Evolutionary conservation across 2,797 vertebrate genomes (phyloP), one percentile per base, ranked within the genome.

Genomic region (Hippoglossus hippoglossus): DNA sequence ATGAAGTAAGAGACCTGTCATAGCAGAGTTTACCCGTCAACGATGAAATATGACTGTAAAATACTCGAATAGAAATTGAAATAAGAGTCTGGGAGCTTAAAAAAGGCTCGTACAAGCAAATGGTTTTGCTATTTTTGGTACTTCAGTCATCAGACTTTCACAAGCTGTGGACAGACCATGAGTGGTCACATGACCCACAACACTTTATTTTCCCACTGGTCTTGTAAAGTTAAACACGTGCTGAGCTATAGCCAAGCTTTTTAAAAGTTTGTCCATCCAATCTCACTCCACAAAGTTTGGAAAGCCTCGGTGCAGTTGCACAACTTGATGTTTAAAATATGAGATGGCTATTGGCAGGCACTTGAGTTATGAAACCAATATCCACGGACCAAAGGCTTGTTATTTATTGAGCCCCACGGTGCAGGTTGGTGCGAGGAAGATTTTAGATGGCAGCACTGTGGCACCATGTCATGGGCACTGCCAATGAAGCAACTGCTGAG

Each of bases 311-410:
- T 59, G 77, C 81, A 82, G 69, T 67, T 70, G 69, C 73, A 78
- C 78, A 77, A 73, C 57, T 75, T 59, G 13, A 88, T 92, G 86
- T 93, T 91, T 92, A 89, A 92, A 94, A 93, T 78, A 93, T 92
- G 85, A 92, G 90, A 73, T 52, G 67, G 68, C 58, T 86, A 90
- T 92, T 89, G 89, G 87, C 92, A 89, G 79, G 68, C 70, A 58
- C 63, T 64, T 91, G 90, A 93, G 75, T 90, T 92, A 93, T 92
- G 84, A 89, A 87, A 83, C 82, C 85, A 89, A 87, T 87, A 90
- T 81, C 70, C 55, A 53, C 50, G 78, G 79, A 24, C 84, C 77
- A 89, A 90, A 84, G 86, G 77, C 75, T 82, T 68, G 63, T 82
- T 84, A 89, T 90, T 89, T 91, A 85, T 88, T 79, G 86, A 76